A percentile compares a stretch with the other conserved stretches of the same genome.
phyloP scores from a whole-genome alignment of 2,797 vertebrate species.

The Amazonetta brasiliensis region DNA sequence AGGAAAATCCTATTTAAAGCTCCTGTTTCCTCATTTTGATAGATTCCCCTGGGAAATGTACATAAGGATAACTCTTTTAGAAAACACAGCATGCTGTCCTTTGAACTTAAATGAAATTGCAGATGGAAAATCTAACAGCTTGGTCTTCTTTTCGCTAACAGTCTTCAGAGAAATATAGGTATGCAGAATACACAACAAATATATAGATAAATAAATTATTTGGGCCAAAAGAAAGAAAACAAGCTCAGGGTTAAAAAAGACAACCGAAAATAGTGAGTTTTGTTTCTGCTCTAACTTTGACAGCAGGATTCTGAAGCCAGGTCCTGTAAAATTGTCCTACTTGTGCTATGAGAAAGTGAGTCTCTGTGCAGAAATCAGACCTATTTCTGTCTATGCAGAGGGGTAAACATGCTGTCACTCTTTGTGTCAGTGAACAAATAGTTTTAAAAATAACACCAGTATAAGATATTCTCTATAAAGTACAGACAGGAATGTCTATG shows the following conservation, averaged over 20 bases:
- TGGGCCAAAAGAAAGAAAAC: not conserved
- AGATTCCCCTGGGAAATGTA: not conserved
- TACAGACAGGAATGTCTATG: not conserved
- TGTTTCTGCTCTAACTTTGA: not conserved
- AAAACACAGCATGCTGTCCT: not conserved
- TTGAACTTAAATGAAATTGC: conserved; percentile 16
- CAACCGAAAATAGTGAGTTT: not conserved
- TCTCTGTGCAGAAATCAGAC: not conserved
- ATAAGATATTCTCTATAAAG: not conserved
- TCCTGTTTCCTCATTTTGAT: conserved; percentile 21
- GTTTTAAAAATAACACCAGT: fast-evolving
- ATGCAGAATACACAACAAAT: not conserved
- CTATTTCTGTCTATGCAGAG: not conserved
- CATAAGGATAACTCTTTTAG: not conserved
- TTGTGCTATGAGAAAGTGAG: not conserved
- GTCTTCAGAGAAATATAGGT: not conserved
- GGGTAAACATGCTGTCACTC: not conserved
- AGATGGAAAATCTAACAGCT: not conserved
- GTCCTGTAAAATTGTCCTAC: not conserved
- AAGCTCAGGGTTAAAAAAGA: not conserved
- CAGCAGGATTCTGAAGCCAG: not conserved
- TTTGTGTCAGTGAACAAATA: not conserved
- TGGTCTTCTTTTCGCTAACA: not conserved
- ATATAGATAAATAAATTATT: not conserved
- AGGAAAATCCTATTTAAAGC: conserved; percentile 26